Conservation (phyloP, 2,797 vertebrate genomes). For the Pogonophryne albipinna region DNA sequence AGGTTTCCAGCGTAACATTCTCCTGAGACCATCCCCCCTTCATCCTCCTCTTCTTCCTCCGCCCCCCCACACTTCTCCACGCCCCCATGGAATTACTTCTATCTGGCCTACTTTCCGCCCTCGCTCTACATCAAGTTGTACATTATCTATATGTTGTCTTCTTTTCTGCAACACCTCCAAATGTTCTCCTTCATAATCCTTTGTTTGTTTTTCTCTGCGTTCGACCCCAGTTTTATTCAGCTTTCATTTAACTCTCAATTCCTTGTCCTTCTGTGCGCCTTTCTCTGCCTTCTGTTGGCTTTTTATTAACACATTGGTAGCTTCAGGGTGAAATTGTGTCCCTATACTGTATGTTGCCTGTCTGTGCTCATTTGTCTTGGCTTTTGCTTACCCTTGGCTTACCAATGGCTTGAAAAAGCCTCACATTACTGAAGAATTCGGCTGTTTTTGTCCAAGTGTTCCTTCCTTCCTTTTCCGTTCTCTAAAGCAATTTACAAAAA, state of each 20-base stretch:
- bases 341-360: constrained; percentile 55
- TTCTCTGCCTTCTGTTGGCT: constrained; percentile 25
- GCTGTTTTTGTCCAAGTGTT: constrained; percentile 7
- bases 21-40: constrained; percentile 58
- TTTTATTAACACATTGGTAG: constrained; percentile 54
- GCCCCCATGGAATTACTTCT: constrained; percentile 82
- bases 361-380: constrained; percentile 65
- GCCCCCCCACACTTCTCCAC: constrained; percentile 53
- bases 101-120: constrained; percentile 84
- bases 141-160: constrained; percentile 69
- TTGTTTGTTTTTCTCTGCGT: constrained; percentile 45
- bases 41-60: constrained; percentile 21
- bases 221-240: constrained; percentile 38
- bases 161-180: constrained; percentile 56
- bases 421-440: constrained; percentile 18
- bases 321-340: constrained; percentile 51
- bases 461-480: constrained; percentile 22
- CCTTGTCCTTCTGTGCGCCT: constrained; percentile 19
- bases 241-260: constrained; percentile 40
- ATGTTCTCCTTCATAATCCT: constrained; percentile 52
- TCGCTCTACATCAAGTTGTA: constrained; percentile 71
- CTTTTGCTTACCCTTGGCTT: constrained; percentile 49
- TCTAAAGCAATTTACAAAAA: constrained; percentile 4
- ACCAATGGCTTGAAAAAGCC: constrained; percentile 35
- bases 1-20: constrained; percentile 69